phyloP scores from a whole-genome alignment of 1,140 invertebrate genomes.

The Lepidurus couesii region DNA sequence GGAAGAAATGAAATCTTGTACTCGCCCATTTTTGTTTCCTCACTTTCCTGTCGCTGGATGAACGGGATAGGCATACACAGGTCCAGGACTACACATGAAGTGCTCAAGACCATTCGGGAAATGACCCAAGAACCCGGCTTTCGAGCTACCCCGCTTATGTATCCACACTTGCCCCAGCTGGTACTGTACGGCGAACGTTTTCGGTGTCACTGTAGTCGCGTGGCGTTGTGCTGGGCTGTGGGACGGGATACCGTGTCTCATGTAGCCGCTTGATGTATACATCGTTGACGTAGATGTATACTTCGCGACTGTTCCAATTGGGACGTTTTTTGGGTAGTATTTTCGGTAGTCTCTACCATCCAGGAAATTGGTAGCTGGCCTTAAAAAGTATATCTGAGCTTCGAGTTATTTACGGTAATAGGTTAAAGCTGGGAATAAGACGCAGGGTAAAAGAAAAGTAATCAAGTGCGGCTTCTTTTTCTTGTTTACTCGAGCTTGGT shows the following conservation, averaged over 20 bases:
- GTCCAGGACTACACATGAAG: background rate
- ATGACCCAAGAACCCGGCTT: background rate
- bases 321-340: background rate
- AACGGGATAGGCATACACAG: background rate
- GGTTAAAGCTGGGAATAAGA: background rate
- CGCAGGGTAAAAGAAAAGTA: conserved; percentile 1
- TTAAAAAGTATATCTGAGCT: background rate
- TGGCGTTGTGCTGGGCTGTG: background rate
- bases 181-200: background rate
- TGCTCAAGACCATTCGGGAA: background rate
- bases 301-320: background rate
- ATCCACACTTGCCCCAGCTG: background rate
- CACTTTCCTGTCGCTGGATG: conserved; percentile 9
- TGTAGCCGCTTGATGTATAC: background rate
- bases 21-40: background rate
- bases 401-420: background rate
- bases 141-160: background rate
- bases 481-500: background rate
- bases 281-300: background rate
- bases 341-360: background rate
- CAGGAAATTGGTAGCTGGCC: background rate
- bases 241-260: background rate
- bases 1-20: conserved; percentile 12
- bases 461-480: background rate
- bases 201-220: background rate